Evolutionary conservation across 2,797 vertebrate genomes (phyloP), one percentile per base, ranked within the genome.

Genomic region (Lateolabrax maculatus): DNA sequence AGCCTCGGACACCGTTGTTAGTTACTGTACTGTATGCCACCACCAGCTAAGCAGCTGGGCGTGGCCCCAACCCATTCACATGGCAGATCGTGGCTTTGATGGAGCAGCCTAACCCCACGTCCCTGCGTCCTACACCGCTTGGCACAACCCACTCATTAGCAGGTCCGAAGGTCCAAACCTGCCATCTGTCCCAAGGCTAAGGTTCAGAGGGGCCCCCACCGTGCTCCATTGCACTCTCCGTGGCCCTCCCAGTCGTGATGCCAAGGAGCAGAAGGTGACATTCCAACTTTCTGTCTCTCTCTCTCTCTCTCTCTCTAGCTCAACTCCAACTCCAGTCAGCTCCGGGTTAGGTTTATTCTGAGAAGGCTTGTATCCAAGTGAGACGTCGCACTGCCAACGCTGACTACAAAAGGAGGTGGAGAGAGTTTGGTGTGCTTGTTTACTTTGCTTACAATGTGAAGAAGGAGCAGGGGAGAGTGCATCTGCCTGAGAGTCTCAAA

Each of bases 131-230:
- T 88, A 88, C 86, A 88, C 86, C 71, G 15, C 87, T 90, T 94
- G 91, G 90, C 93, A 87, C 43, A 81, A 87, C 86, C 86, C 5
- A 43, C 90, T 94, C 92, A 91, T 92, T 94, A 93, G 83, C 88
- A 63, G 77, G 87, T 87, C 84, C 76, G 71, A 85, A 79, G 88
- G 92, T 87, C 80, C 65, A 44, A 84, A 75, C 75, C 78, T 61
- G 87, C 93, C 94, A 93, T 95, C 94, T 95, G 93, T 93, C 90
- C 85, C 77, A 51, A 71, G 84, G 87, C 85, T 79, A 70, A 74
- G 76, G 92, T 87, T 92, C 89, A 89, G 15, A 43, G 67, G 52
- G 61, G 37, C 60, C 61, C 89, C 88, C 63, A 31, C 83, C 49
- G 85, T 62, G 84, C 31, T 83, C 83, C 71, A 19, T 67, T 77